Evolutionary conservation across 2,113 vertebrate species (phyloP).

Genomic region (Eclectus roratus): DNA sequence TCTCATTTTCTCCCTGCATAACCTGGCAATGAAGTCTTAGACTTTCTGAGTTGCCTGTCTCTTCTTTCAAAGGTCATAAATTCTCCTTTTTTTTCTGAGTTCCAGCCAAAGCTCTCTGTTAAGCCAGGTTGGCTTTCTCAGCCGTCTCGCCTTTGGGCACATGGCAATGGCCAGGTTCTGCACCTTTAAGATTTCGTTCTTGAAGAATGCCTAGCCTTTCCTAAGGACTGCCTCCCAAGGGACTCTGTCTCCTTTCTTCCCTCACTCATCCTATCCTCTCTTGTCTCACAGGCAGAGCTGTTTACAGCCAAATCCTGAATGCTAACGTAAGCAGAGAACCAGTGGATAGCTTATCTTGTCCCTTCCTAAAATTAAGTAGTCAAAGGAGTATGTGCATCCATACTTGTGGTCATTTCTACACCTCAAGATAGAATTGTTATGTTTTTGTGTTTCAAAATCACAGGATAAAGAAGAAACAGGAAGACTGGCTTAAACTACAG

Average conservation of each 20-base stretch:
- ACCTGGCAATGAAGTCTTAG: too few species aligned
- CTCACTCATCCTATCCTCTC: neutral
- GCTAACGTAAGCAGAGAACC: neutral
- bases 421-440: neutral
- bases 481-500: neutral
- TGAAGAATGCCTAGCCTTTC: neutral
- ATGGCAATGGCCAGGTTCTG: fast-evolving
- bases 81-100: neutral
- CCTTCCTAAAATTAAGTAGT: neutral
- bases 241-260: neutral
- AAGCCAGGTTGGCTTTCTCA: neutral
- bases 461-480: neutral
- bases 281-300: neutral
- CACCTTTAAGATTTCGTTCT: neutral
- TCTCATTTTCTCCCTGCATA: neutral
- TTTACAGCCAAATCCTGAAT: neutral
- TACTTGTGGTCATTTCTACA: neutral
- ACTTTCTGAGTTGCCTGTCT: neutral
- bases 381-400: neutral
- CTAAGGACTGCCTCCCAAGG: neutral
- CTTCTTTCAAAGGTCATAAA: neutral
- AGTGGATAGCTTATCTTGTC: neutral
- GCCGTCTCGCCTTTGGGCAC: fast-evolving
- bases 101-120: neutral
- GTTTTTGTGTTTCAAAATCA: neutral